Percentiles rank a stretch among this genome's conserved stretches.
Conservation (phyloP, 2,888 invertebrate species). For the Drosophila monieri region DNA sequence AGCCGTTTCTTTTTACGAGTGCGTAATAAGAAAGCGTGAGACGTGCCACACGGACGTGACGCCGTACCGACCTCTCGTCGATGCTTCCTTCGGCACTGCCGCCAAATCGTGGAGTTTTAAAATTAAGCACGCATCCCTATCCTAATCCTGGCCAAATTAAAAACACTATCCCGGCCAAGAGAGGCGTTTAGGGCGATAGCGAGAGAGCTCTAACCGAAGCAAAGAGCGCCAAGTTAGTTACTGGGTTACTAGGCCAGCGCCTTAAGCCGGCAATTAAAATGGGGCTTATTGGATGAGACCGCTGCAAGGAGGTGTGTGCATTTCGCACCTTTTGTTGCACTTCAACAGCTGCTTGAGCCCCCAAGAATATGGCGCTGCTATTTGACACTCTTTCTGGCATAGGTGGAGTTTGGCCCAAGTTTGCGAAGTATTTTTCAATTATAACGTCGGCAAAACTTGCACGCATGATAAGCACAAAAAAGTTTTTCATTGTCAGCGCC, state of each 20-base stretch:
- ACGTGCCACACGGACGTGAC: slow-evolving; percentile 73
- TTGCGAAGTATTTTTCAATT: slow-evolving; percentile 78
- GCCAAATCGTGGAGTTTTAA: slow-evolving; percentile 40
- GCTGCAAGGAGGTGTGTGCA: slow-evolving; percentile 43
- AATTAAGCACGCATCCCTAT: slow-evolving; percentile 61
- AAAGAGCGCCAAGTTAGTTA: slow-evolving; percentile 32
- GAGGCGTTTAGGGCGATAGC: slow-evolving; percentile 10
- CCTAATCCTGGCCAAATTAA: slow-evolving; percentile 75
- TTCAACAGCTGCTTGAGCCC: slow-evolving; percentile 44
- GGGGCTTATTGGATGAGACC: slow-evolving; percentile 53
- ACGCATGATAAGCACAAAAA: slow-evolving; percentile 75
- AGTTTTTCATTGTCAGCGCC: slow-evolving; percentile 74
- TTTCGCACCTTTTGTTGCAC: slow-evolving; percentile 67
- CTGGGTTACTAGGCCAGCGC: slow-evolving; percentile 64
- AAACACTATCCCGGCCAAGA: slow-evolving; percentile 48
- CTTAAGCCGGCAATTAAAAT: slow-evolving; percentile 73
- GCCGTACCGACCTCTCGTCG: slow-evolving; percentile 21
- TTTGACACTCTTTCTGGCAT: slow-evolving; percentile 70
- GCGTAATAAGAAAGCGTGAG: slow-evolving; percentile 74
- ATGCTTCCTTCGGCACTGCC: slow-evolving; percentile 3
- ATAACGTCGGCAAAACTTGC: slow-evolving; percentile 70
- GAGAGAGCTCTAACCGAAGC: background rate
- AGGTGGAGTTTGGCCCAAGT: slow-evolving; percentile 43
- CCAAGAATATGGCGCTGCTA: slow-evolving; percentile 52
- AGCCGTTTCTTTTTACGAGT: slow-evolving; percentile 76